Percentiles rank a stretch among this genome's conserved stretches.
Conservation (phyloP, 2,113 vertebrate species). For the Numida meleagris region DNA sequence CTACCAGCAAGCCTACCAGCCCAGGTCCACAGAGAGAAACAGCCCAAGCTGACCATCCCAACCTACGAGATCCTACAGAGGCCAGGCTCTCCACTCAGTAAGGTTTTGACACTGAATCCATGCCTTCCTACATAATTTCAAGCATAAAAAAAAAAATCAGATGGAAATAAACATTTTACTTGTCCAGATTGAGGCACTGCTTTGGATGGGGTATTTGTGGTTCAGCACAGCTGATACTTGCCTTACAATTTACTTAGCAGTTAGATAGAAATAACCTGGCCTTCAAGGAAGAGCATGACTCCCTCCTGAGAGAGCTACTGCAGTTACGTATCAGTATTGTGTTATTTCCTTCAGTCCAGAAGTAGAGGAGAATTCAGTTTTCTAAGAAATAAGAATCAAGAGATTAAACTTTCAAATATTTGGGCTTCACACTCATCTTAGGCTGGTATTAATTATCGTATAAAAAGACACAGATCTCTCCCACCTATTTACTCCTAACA, state of each 20-base stretch:
- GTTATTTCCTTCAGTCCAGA: neutral
- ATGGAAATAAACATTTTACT: conserved; percentile 38
- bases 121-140: neutral
- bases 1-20: neutral
- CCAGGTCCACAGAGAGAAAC: neutral
- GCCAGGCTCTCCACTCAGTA: neutral
- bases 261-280: neutral
- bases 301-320: conserved; percentile 23
- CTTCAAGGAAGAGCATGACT: neutral
- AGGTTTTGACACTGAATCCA: neutral
- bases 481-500: conserved; percentile 16
- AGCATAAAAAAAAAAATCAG: neutral
- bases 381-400: conserved; percentile 20
- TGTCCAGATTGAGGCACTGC: neutral
- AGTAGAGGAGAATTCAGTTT: neutral
- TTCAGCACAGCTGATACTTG: conserved; percentile 12
- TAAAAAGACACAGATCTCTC: neutral
- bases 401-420: conserved; percentile 1
- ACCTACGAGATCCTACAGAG: neutral
- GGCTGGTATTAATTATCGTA: conserved; percentile 25
- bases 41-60: neutral
- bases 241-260: conserved; percentile 47
- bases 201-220: neutral
- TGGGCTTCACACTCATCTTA: conserved; percentile 8
- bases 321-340: neutral